Evolutionary conservation across 1,140 invertebrate genomes (phyloP).

Genomic region (Aphelinus atriplicis): DNA sequence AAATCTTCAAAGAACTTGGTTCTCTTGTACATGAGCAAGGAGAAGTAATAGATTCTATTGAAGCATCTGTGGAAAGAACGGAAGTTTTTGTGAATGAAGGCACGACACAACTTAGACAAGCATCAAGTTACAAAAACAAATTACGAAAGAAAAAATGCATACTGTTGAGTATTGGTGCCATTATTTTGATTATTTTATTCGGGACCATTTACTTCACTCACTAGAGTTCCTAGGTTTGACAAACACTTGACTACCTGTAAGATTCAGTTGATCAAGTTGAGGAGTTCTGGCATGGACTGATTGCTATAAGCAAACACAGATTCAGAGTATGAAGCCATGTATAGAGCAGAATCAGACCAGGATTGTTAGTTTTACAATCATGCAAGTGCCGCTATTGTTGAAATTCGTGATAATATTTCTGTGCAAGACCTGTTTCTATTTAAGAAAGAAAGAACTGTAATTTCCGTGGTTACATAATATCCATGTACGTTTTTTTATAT

Average conservation of each 20-base stretch:
- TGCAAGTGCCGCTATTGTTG: slow-evolving; percentile 36
- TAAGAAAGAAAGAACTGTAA: slow-evolving; percentile 4
- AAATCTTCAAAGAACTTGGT: slow-evolving; percentile 98
- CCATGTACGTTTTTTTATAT: slow-evolving; percentile 26
- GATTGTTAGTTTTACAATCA: slow-evolving; percentile 15
- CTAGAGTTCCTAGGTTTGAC: slow-evolving; percentile 51
- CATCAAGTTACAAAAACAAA: slow-evolving; percentile 87
- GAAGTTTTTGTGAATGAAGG: slow-evolving; percentile 86
- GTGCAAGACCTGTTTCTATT: slow-evolving; percentile 16
- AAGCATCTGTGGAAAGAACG: slow-evolving; percentile 93
- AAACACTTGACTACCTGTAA: slow-evolving; percentile 4
- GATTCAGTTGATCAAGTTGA: slow-evolving; percentile 12
- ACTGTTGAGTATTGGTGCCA: slow-evolving; percentile 72
- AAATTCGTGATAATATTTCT: slow-evolving; percentile 32
- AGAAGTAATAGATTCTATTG: slow-evolving; percentile 96
- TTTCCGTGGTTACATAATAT: slow-evolving; percentile 14
- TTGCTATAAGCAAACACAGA: slow-evolving; percentile 12
- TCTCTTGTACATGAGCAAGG: slow-evolving; percentile 97
- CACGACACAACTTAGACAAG: slow-evolving; percentile 81
- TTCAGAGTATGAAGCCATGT: slow-evolving; percentile 17
- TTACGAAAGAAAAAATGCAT: slow-evolving; percentile 88
- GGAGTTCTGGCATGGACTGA: slow-evolving; percentile 9
- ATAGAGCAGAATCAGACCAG: slow-evolving; percentile 21
- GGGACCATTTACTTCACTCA: slow-evolving; percentile 70
- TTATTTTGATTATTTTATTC: slow-evolving; percentile 78